A percentile compares a stretch with the other conserved stretches of the same genome.
Evolutionary conservation across 2,113 vertebrate species (phyloP).

Genomic region (Amia ocellicauda): DNA sequence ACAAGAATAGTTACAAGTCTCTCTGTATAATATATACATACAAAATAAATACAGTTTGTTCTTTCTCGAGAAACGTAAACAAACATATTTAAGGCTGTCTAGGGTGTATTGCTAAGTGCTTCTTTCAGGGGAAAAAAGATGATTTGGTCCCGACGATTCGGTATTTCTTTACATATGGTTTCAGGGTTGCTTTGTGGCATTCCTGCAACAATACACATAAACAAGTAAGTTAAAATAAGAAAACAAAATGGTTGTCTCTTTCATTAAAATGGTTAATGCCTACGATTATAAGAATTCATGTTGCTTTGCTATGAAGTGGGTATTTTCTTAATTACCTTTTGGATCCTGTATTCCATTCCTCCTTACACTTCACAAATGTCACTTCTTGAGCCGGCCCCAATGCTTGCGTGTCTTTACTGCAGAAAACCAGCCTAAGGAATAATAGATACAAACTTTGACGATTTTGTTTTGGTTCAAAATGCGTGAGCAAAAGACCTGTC

Average conservation of each 20-base stretch:
- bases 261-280: neutral
- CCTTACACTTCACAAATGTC: conserved; percentile 63
- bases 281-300: neutral
- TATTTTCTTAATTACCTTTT: conserved; percentile 40
- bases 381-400: neutral
- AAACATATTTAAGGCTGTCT: conserved; percentile 31
- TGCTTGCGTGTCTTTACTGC: neutral
- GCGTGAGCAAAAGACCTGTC: no score
- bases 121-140: conserved; percentile 19
- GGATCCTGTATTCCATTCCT: conserved; percentile 38
- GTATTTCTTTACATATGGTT: neutral
- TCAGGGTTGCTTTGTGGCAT: conserved; percentile 3
- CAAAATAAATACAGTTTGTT: conserved; percentile 18
- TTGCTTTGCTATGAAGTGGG: neutral
- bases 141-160: conserved; percentile 2
- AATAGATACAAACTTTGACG: neutral
- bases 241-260: neutral
- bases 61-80: conserved; percentile 33
- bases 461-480: neutral
- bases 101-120: conserved; percentile 47
- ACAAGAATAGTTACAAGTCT: conserved; percentile 10
- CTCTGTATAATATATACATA: conserved; percentile 35
- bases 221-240: neutral
- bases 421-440: neutral
- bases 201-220: conserved; percentile 7